These are phyloP conservation scores for Galerucella pusilla DNA, from an alignment of 2,888 invertebrate genomes.

Conservation along the genomic window DNA sequence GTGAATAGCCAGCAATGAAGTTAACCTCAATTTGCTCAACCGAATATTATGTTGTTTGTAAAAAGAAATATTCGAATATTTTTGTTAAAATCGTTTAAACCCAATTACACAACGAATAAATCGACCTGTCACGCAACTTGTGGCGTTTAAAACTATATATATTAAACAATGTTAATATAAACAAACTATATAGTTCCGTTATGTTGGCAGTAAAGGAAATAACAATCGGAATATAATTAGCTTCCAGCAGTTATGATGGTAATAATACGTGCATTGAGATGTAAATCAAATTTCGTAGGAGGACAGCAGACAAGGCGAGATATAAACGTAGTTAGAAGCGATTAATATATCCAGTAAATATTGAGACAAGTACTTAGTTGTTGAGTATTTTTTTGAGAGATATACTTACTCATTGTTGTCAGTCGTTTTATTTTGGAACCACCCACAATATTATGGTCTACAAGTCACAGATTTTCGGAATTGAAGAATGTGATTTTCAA, in stretches of 20 bases:
- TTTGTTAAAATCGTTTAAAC: background rate
- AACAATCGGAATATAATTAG: conserved; percentile 7
- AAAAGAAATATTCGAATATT: background rate
- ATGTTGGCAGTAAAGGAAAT: conserved; percentile 2
- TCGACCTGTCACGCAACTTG: background rate
- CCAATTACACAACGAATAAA: background rate
- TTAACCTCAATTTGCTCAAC: no score
- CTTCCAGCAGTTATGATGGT: background rate
- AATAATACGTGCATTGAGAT: background rate
- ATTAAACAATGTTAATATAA: background rate
- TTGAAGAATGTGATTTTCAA: no score
- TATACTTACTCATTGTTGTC: no score
- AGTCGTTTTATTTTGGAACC: no score
- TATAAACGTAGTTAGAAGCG: background rate
- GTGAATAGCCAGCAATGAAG: no score
- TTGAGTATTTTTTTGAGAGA: no score
- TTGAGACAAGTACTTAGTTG: no score
- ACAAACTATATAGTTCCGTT: background rate
- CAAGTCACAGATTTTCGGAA: no score
- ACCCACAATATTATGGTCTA: no score
- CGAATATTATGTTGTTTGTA: background rate
- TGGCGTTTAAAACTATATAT: background rate
- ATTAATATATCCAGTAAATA: background rate
- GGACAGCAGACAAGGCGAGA: background rate
- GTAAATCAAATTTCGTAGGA: conserved; percentile 1